Percentiles rank a stretch among this genome's conserved stretches.
Conservation (phyloP, 2,888 invertebrate genomes). For the Agrypnus murinus region DNA sequence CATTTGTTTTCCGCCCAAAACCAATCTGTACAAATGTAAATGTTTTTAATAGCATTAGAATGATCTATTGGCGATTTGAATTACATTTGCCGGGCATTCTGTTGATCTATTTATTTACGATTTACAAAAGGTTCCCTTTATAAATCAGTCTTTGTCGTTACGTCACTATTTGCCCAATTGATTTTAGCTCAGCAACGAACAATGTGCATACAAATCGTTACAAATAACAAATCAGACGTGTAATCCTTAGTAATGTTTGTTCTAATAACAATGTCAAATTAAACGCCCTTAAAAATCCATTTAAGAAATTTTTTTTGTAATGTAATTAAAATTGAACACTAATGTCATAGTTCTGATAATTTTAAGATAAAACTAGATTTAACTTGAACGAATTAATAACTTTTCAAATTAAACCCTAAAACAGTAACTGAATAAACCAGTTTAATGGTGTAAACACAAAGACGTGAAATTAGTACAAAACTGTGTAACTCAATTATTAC, state of each 20-base stretch:
- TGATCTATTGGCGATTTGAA: conserved; percentile 45
- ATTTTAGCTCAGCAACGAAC: conserved; percentile 36
- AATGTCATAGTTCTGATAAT: too few species aligned
- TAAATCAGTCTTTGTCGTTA: conserved; percentile 43
- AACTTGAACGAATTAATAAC: too few species aligned
- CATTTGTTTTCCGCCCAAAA: conserved; percentile 29
- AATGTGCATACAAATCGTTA: conserved; percentile 38
- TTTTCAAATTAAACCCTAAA: too few species aligned
- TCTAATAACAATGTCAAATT: conserved; percentile 26
- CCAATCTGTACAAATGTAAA: conserved; percentile 38
- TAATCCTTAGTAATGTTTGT: conserved; percentile 32
- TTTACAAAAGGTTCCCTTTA: conserved; percentile 37
- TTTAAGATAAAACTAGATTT: too few species aligned
- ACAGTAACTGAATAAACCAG: too few species aligned
- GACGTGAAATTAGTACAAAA: conserved; percentile 10
- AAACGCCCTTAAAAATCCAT: neutral
- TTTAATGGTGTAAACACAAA: too few species aligned
- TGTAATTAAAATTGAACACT: too few species aligned
- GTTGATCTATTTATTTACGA: conserved; percentile 35
- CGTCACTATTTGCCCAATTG: conserved; percentile 40
- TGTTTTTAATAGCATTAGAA: conserved; percentile 35
- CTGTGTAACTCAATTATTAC: conserved; percentile 31
- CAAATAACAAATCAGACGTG: conserved; percentile 21
- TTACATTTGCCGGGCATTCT: conserved; percentile 29
- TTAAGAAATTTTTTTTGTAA: too few species aligned